Percentiles rank a stretch among this genome's conserved stretches.
phyloP scores from a whole-genome alignment of 1,140 invertebrate species.

The Glossosoma conforme region DNA sequence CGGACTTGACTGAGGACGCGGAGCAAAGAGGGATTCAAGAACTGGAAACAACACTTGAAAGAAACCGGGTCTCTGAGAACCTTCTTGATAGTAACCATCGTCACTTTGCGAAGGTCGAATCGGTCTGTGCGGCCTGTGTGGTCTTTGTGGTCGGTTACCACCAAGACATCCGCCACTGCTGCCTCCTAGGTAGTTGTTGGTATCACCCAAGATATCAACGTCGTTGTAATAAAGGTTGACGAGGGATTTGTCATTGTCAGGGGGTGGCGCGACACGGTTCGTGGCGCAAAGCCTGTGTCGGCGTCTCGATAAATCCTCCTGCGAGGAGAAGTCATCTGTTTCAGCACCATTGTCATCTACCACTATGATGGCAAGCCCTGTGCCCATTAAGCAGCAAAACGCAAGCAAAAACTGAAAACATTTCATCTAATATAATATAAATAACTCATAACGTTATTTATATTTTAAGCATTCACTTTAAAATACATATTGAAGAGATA shows the following conservation, averaged over 20 bases:
- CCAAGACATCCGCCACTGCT: neutral
- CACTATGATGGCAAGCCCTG: too few relatives aligned
- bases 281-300: too few relatives aligned
- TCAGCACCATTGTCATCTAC: too few relatives aligned
- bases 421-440: too few relatives aligned
- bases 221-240: conserved; percentile 7
- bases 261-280: too few relatives aligned
- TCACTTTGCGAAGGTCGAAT: conserved; percentile 1
- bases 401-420: too few relatives aligned
- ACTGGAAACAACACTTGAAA: neutral
- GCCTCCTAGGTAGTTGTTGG: conserved; percentile 2
- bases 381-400: too few relatives aligned
- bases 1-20: neutral
- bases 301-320: too few relatives aligned
- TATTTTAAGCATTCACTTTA: too few relatives aligned
- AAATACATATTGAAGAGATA: too few relatives aligned
- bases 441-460: too few relatives aligned
- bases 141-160: neutral
- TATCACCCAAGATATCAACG: neutral
- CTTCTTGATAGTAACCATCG: neutral
- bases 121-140: neutral
- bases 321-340: too few relatives aligned
- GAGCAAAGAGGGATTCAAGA: neutral
- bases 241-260: conserved; percentile 10
- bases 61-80: neutral